phyloP scores from a whole-genome alignment of 2,113 vertebrate genomes.

The Thunnus maccoyii region DNA sequence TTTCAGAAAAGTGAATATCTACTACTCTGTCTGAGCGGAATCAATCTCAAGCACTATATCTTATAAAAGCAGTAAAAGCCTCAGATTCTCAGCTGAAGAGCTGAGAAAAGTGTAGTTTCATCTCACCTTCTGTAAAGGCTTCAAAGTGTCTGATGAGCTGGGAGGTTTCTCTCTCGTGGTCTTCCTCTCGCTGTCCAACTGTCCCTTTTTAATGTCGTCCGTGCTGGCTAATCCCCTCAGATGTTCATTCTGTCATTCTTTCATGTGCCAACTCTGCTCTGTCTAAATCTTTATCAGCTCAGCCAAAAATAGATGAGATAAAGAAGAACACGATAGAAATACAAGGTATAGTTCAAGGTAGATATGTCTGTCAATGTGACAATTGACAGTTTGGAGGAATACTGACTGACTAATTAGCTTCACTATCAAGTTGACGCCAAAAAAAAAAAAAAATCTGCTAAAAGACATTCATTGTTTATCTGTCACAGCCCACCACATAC shows the following conservation, averaged over 20 bases:
- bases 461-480: background rate
- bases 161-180: conserved; percentile 15
- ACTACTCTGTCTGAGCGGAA: background rate
- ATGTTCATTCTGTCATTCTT: conserved; percentile 18
- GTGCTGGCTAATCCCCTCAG: conserved; percentile 62
- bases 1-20: conserved; percentile 1
- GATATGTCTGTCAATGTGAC: background rate
- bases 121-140: conserved; percentile 51
- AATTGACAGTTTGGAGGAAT: background rate
- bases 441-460: background rate
- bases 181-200: conserved; percentile 5
- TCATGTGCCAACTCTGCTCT: conserved; percentile 24
- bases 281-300: conserved; percentile 48
- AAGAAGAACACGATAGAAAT: conserved; percentile 25
- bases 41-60: background rate
- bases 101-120: conserved; percentile 15
- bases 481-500: background rate
- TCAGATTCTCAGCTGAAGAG: background rate
- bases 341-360: conserved; percentile 22
- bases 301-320: conserved; percentile 54
- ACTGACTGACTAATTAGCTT: background rate
- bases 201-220: conserved; percentile 54
- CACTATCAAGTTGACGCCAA: background rate
- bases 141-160: conserved; percentile 11
- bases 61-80: conserved; percentile 15